Evolutionary conservation across 2,888 invertebrate genomes (phyloP).

Genomic region (Melanotus villosus): DNA sequence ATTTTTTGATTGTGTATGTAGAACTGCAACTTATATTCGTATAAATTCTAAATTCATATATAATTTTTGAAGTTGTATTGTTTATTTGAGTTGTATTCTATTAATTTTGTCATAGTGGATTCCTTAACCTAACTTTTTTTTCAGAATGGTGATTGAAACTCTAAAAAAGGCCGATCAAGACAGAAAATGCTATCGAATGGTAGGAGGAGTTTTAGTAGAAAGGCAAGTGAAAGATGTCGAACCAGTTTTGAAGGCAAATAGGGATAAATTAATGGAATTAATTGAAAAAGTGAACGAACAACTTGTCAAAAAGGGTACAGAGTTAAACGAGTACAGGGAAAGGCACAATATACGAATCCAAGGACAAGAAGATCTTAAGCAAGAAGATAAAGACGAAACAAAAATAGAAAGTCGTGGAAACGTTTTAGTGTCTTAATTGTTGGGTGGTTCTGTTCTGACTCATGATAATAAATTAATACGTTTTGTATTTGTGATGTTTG

Average conservation of each 20-base stretch:
- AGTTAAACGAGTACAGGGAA: slow-evolving; percentile 94
- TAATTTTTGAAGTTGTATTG: slow-evolving; percentile 8
- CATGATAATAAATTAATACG: slow-evolving; percentile 12
- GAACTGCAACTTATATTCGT: too few relatives aligned
- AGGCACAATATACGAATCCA: slow-evolving; percentile 90
- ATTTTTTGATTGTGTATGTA: too few relatives aligned
- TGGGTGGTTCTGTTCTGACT: neutral
- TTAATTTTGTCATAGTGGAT: too few relatives aligned
- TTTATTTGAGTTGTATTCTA: too few relatives aligned
- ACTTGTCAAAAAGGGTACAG: slow-evolving; percentile 87
- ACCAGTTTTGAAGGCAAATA: slow-evolving; percentile 86
- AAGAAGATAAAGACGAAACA: slow-evolving; percentile 54
- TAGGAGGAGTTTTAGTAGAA: slow-evolving; percentile 95
- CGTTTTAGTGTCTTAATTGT: slow-evolving; percentile 65
- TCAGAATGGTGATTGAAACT: slow-evolving; percentile 94
- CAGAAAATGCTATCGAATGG: slow-evolving; percentile 92
- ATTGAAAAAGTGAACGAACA: slow-evolving; percentile 85
- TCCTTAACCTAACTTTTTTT: slow-evolving; percentile 44
- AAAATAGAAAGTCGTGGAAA: slow-evolving; percentile 63
- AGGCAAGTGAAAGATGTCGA: slow-evolving; percentile 92
- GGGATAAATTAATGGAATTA: slow-evolving; percentile 85
- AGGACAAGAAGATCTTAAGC: slow-evolving; percentile 73
- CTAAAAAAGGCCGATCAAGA: slow-evolving; percentile 86
- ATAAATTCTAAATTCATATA: too few relatives aligned
- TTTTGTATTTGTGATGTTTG: slow-evolving; percentile 27